A percentile compares a stretch with the other conserved stretches of the same genome.
Evolutionary conservation across 2,888 invertebrate genomes (phyloP).

Genomic region (Agrypnus murinus): DNA sequence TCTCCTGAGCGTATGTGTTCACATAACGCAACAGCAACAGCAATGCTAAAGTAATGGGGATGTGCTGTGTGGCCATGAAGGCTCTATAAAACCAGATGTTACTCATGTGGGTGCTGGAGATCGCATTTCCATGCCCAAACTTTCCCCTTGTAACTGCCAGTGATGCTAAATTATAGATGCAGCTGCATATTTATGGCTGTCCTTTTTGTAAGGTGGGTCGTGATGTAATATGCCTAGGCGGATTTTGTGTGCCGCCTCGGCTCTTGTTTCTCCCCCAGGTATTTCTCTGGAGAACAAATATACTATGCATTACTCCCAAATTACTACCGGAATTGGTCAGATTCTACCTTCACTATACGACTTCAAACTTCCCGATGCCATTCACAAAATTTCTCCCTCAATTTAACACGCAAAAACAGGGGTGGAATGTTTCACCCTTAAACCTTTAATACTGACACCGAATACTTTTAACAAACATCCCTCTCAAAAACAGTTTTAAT

Average conservation of each 20-base stretch:
- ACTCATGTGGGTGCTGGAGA: slow-evolving; percentile 65
- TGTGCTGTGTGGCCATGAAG: slow-evolving; percentile 66
- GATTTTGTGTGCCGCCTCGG: slow-evolving; percentile 49
- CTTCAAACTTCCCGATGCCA: slow-evolving; percentile 27
- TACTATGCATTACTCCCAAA: slow-evolving; percentile 49
- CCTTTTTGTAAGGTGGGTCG: slow-evolving; percentile 64
- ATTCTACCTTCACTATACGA: slow-evolving; percentile 33
- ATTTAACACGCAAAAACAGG: slow-evolving; percentile 41
- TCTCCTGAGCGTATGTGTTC: slow-evolving; percentile 65
- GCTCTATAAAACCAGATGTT: slow-evolving; percentile 68
- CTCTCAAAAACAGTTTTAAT: neutral
- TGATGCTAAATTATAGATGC: slow-evolving; percentile 68
- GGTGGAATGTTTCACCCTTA: slow-evolving; percentile 21
- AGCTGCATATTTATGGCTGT: slow-evolving; percentile 65
- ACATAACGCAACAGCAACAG: slow-evolving; percentile 58
- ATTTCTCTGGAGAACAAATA: slow-evolving; percentile 48
- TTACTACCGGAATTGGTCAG: slow-evolving; percentile 48
- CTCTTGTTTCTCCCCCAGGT: slow-evolving; percentile 41
- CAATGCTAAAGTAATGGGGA: slow-evolving; percentile 69
- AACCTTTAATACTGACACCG: slow-evolving; percentile 16
- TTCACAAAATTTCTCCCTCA: slow-evolving; percentile 29
- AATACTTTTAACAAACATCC: slow-evolving; percentile 8
- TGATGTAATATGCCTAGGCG: slow-evolving; percentile 60
- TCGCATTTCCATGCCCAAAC: slow-evolving; percentile 65
- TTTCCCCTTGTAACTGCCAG: slow-evolving; percentile 62